Base-by-base conservation (phyloP, 2,888 invertebrate species). In the Dasypolia templi region DNA sequence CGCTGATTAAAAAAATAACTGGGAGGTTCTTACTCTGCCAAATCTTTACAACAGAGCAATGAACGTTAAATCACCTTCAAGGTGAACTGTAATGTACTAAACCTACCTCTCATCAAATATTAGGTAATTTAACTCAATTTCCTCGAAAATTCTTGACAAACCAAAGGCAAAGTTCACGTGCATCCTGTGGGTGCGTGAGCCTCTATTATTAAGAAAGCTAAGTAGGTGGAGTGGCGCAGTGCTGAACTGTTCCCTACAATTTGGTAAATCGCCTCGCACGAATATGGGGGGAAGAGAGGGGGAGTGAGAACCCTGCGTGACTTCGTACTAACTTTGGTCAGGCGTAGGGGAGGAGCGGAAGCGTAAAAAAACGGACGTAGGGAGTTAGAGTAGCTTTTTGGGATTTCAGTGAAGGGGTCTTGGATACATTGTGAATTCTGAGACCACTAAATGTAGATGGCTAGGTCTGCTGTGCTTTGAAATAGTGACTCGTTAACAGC, bases 221-320 rank as follows among this genome's bases (percentile, higher is more conserved):
- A 88, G 85, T 86, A 87, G 83, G 83, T 77, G 78, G 79, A 89
- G 87, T 91, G 85, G 89, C 91, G 92, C 92, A 93, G 83, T 92
- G 91, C 92, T 91, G 89, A 89, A 87, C 91, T 89, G 85, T 92
- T 91, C 91, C 89, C 91, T 89, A 91, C 93, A 93, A 93, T 93
- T 93, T 93, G 88, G 92, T 92, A 93, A 93, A 93, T 93, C 92
- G 91, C 89, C 89, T 88, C 90, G 86, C 89, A 88, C 89, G 88
- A 84, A 85, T 75, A 69, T 74, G 77, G 78, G 73, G 64, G 9
- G 55, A 44, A 32, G 80, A 35, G 69, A 55, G 70, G 32, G 75
- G 42, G 55, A 63, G 77, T 78, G 83, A 55, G 76, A 66, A 65
- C 77, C 79, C 91, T 91, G 92, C 92, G 92, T 93, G 92, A 92